Evolutionary conservation across 2,888 invertebrate genomes (phyloP).

Genomic region (Andrena dorsata): DNA sequence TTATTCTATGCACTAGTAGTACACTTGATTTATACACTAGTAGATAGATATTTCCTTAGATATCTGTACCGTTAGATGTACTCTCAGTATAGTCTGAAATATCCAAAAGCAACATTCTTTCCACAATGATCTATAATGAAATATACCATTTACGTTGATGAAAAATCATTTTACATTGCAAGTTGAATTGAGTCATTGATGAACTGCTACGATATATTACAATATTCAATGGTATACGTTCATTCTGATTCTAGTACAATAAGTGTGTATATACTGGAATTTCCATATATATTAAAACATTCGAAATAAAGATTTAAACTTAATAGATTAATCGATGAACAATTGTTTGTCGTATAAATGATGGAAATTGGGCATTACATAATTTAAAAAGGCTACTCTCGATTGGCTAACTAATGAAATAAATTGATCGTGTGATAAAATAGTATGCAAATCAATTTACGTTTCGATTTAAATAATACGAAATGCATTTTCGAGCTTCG

Average conservation of each 20-base stretch:
- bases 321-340: slow-evolving; percentile 16
- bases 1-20: not conserved
- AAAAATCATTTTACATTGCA: slow-evolving; percentile 19
- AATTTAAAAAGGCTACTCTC: slow-evolving; percentile 59
- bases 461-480: slow-evolving; percentile 31
- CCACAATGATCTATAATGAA: slow-evolving; percentile 29
- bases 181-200: slow-evolving; percentile 6
- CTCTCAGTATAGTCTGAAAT: slow-evolving; percentile 19
- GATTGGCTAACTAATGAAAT: slow-evolving; percentile 58
- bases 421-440: slow-evolving; percentile 25
- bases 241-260: slow-evolving; percentile 24
- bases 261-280: slow-evolving; percentile 11
- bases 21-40: slow-evolving; percentile 18
- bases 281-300: slow-evolving; percentile 3
- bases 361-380: slow-evolving; percentile 65
- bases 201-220: slow-evolving; percentile 28
- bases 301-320: slow-evolving; percentile 10
- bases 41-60: not conserved
- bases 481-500: slow-evolving; percentile 15
- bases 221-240: slow-evolving; percentile 28
- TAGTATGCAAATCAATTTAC: slow-evolving; percentile 30
- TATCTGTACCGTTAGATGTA: not conserved
- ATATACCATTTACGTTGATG: slow-evolving; percentile 28
- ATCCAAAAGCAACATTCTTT: slow-evolving; percentile 20
- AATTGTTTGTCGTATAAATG: slow-evolving; percentile 41